phyloP scores from a whole-genome alignment of 2,113 vertebrate species.

The Brevimyrus niger region DNA sequence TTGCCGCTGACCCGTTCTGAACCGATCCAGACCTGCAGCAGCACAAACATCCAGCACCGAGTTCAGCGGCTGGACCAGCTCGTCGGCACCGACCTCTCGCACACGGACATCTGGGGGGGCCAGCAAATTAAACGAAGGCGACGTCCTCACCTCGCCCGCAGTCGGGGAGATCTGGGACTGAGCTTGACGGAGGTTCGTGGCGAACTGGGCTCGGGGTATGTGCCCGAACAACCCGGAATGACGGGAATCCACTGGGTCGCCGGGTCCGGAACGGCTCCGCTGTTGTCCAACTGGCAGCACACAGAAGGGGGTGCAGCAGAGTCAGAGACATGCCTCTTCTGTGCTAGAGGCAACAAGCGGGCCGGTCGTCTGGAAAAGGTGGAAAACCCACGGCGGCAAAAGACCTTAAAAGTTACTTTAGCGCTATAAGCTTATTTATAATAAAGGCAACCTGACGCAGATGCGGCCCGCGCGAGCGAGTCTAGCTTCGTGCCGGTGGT shows the following conservation, averaged over 20 bases:
- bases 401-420: not conserved
- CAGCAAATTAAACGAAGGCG: not conserved
- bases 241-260: not conserved
- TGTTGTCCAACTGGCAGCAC: not conserved
- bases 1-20: not conserved
- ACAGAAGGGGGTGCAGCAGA: not conserved
- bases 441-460: not conserved
- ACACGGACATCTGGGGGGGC: not conserved
- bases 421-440: not conserved
- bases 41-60: not conserved
- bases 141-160: not conserved
- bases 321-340: not conserved
- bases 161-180: slow-evolving; percentile 10
- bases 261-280: too few species aligned
- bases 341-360: not conserved
- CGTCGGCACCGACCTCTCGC: not conserved
- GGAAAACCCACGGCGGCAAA: too few species aligned
- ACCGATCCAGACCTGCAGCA: not conserved
- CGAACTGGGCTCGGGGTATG: not conserved
- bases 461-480: not conserved
- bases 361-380: not conserved
- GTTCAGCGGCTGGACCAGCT: not conserved
- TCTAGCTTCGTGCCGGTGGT: not conserved
- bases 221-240: not conserved
- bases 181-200: not conserved